Evolutionary conservation across 2,888 invertebrate genomes (phyloP).

Genomic region (Eilema griseolum): DNA sequence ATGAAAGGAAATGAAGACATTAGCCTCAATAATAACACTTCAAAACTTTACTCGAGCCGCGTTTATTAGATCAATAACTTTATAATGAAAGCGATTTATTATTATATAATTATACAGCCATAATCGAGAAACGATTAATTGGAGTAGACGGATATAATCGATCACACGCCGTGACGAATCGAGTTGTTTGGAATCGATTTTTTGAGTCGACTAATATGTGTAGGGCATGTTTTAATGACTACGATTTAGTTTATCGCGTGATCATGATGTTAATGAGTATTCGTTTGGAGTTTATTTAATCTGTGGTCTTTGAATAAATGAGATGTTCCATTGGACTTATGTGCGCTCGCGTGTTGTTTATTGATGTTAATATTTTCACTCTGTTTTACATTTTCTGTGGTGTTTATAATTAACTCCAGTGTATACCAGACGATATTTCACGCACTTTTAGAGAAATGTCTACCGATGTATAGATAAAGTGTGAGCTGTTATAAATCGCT

Average conservation of each 20-base stretch:
- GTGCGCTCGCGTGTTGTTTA: constrained; percentile 55
- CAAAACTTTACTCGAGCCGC: constrained; percentile 64
- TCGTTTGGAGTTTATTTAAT: constrained; percentile 65
- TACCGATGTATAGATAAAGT: constrained; percentile 30
- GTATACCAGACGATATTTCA: constrained; percentile 41
- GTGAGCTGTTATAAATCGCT: constrained; percentile 22
- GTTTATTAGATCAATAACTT: constrained; percentile 82
- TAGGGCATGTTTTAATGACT: constrained; percentile 58
- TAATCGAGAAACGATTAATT: constrained; percentile 74
- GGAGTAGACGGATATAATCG: constrained; percentile 74
- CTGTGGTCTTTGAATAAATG: constrained; percentile 65
- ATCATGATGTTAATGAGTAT: constrained; percentile 72
- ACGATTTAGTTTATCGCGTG: constrained; percentile 73
- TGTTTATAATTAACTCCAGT: constrained; percentile 49
- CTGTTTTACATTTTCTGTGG: constrained; percentile 52
- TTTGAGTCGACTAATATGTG: constrained; percentile 52
- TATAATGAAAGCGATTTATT: constrained; percentile 80
- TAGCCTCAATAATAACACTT: constrained; percentile 72
- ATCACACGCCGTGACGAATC: constrained; percentile 73
- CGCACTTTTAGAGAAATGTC: constrained; percentile 32
- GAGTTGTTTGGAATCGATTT: constrained; percentile 58
- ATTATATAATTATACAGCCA: constrained; percentile 74
- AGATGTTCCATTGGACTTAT: constrained; percentile 63
- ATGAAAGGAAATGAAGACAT: constrained; percentile 76
- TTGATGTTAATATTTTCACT: constrained; percentile 51